phyloP scores from a whole-genome alignment of 2,888 invertebrate species.

The Pandemis corylana region DNA sequence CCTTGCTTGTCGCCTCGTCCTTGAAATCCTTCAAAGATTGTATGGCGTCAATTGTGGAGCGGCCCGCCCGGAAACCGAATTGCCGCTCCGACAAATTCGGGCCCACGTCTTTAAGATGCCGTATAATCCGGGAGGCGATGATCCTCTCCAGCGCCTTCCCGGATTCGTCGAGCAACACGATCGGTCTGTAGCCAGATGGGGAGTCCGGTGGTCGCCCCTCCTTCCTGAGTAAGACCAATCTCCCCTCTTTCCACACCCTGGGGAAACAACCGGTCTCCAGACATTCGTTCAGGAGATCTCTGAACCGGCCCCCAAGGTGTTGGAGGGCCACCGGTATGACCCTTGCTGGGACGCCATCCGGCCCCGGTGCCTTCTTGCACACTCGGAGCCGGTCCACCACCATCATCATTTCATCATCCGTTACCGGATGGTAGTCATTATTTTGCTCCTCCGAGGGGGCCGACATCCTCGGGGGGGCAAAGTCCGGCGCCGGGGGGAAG shows the following conservation, averaged over 20 bases:
- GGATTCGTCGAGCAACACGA: background rate
- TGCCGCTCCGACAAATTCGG: too few relatives aligned
- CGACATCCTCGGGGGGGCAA: too few relatives aligned
- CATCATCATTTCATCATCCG: background rate
- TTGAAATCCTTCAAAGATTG: too few relatives aligned
- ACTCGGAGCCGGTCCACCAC: background rate
- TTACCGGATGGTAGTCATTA: background rate
- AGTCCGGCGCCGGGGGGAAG: too few relatives aligned
- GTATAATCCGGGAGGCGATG: too few relatives aligned
- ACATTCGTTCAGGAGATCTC: background rate
- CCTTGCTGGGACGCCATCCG: background rate
- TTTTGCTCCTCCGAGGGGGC: background rate
- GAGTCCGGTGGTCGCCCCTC: conserved; percentile 4
- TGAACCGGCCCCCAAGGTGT: background rate
- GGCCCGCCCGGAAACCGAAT: too few relatives aligned
- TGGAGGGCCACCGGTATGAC: background rate
- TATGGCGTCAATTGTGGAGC: too few relatives aligned
- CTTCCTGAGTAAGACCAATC: background rate
- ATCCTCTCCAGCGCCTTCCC: too few relatives aligned
- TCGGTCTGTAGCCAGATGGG: background rate
- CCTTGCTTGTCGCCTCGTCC: too few relatives aligned
- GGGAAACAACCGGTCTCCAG: background rate
- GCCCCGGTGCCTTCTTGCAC: background rate
- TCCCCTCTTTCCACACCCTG: background rate
- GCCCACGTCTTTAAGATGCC: too few relatives aligned